A percentile compares a stretch with the other conserved stretches of the same genome.
Evolutionary conservation across 2,888 invertebrate species (phyloP).

Genomic region (Emesis furor): DNA sequence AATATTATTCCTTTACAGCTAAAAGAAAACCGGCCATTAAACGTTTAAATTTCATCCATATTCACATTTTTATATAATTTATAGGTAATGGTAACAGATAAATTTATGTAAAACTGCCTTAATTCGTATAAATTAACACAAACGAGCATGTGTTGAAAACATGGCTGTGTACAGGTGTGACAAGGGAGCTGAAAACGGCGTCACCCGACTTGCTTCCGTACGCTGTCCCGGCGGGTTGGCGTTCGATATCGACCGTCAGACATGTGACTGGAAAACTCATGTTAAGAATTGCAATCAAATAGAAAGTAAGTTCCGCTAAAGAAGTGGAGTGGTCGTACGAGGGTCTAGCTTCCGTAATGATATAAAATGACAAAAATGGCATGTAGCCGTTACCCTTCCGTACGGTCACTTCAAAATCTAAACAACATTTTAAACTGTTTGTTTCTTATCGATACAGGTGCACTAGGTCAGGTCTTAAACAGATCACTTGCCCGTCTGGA

Average conservation of each 20-base stretch:
- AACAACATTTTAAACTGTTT: slow-evolving; percentile 86
- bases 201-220: slow-evolving; percentile 97
- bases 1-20: no score
- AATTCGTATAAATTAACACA: no score
- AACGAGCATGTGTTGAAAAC: slow-evolving; percentile 78
- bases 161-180: slow-evolving; percentile 96
- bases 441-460: slow-evolving; percentile 95
- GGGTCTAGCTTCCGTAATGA: slow-evolving; percentile 86
- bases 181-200: slow-evolving; percentile 97
- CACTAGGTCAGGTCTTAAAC: slow-evolving; percentile 98
- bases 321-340: slow-evolving; percentile 87
- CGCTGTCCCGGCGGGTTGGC: slow-evolving; percentile 97
- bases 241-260: slow-evolving; percentile 98
- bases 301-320: slow-evolving; percentile 96
- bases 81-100: no score
- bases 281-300: slow-evolving; percentile 98
- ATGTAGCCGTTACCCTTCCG: slow-evolving; percentile 84
- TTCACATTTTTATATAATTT: no score
- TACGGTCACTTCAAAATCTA: slow-evolving; percentile 86
- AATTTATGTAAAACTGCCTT: no score
- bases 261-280: slow-evolving; percentile 99
- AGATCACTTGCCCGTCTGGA: slow-evolving; percentile 99
- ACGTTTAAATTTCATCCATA: no score
- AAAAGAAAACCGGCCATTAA: no score
- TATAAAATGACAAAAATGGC: slow-evolving; percentile 75